These are phyloP conservation scores for Lissocephala sabroskyi DNA, from an alignment of 2,888 invertebrate species.

Conservation along the genomic window DNA sequence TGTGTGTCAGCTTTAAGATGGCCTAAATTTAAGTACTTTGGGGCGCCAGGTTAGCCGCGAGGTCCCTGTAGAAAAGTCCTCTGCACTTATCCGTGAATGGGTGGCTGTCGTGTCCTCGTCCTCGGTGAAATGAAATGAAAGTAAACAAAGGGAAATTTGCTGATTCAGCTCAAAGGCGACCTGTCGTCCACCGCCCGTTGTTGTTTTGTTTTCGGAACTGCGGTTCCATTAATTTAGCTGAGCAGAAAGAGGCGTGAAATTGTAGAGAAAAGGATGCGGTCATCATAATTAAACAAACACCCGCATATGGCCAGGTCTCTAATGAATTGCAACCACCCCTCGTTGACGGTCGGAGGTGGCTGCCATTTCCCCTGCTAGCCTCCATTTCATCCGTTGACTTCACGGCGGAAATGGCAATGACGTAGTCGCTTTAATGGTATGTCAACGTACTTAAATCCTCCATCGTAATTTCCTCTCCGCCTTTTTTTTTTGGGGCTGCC, in stretches of 20 bases:
- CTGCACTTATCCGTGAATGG: no score
- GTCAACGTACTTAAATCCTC: no score
- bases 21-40: no score
- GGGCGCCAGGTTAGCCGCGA: no score
- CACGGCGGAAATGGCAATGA: conserved; percentile 18
- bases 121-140: not conserved
- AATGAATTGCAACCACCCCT: conserved; percentile 49
- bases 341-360: no score
- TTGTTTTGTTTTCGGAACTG: not conserved
- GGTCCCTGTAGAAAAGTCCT: no score
- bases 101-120: not conserved
- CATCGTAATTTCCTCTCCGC: no score
- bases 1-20: no score
- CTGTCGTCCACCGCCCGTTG: not conserved
- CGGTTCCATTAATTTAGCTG: conserved; percentile 26
- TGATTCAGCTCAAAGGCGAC: conserved; percentile 8
- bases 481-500: no score
- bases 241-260: conserved; percentile 12
- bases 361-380: conserved; percentile 10
- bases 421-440: not conserved
- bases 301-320: conserved; percentile 28
- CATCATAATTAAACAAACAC: conserved; percentile 46
- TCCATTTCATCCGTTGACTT: not conserved
- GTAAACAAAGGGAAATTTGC: not conserved
- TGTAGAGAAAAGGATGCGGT: conserved; percentile 31